Percentiles rank a stretch among this genome's conserved stretches.
phyloP scores from a whole-genome alignment of 2,113 vertebrate genomes.

The Microcebus griseorufus region DNA sequence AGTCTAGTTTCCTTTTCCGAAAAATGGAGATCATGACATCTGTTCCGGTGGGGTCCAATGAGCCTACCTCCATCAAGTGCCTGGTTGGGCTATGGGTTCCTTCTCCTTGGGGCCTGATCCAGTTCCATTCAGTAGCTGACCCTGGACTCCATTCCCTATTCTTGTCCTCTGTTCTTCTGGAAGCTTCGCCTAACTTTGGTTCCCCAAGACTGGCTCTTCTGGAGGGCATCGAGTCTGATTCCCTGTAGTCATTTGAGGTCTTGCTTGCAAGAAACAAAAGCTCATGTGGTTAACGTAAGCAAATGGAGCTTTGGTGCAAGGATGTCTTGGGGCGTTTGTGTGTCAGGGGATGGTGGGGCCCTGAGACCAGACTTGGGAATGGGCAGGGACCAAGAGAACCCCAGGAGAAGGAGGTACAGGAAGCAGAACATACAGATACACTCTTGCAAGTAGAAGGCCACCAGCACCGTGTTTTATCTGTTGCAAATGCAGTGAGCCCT shows the following conservation, averaged over 20 bases:
- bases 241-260: neutral
- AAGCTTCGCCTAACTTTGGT: neutral
- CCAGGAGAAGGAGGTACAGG: rapidly evolving
- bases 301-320: neutral
- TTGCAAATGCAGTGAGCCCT: neutral
- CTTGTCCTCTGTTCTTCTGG: neutral
- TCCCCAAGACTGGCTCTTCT: neutral
- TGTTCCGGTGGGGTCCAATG: neutral
- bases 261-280: neutral
- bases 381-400: neutral
- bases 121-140: neutral
- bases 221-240: neutral
- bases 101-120: rapidly evolving
- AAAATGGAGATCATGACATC: neutral
- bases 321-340: no score
- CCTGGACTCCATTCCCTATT: no score
- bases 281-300: neutral
- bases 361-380: neutral
- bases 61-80: neutral
- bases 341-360: neutral
- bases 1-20: neutral
- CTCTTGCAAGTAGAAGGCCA: rapidly evolving
- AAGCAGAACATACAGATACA: no score
- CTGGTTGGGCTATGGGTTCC: neutral
- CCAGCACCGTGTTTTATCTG: rapidly evolving